Conservation (phyloP, 2,888 invertebrate species). For the Dasypogon diadema region DNA sequence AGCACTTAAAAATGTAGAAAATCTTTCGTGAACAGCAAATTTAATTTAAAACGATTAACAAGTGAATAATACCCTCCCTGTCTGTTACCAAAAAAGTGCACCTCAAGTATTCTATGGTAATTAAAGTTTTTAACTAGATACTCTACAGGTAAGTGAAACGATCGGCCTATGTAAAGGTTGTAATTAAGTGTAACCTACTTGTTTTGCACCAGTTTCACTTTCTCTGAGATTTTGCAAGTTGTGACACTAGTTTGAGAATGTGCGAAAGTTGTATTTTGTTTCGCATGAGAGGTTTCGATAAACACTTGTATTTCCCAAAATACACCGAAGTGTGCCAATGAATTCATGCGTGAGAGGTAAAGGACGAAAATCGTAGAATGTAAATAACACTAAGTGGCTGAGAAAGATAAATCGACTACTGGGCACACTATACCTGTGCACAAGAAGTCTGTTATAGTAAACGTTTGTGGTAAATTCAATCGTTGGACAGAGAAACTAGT, state of each 20-base stretch:
- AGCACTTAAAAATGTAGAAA: no score
- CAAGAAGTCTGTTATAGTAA: not conserved
- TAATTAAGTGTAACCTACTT: conserved; percentile 36
- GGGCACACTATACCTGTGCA: not conserved
- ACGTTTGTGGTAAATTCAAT: not conserved
- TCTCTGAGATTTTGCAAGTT: conserved; percentile 27
- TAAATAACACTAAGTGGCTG: not conserved
- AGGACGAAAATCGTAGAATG: not conserved
- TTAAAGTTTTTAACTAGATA: no score
- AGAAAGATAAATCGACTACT: not conserved
- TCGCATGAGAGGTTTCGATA: not conserved
- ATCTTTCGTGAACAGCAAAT: no score
- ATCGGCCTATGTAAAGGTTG: conserved; percentile 19
- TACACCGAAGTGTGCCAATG: not conserved
- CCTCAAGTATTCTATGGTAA: no score
- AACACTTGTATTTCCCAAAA: conserved; percentile 6
- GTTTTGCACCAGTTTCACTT: conserved; percentile 30
- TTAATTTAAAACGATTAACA: no score
- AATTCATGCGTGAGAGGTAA: not conserved
- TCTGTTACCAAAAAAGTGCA: no score
- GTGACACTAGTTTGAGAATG: conserved; percentile 19
- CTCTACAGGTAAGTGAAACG: conserved; percentile 31
- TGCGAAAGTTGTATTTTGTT: conserved; percentile 33
- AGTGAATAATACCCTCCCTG: no score
- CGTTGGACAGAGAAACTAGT: not conserved